Base-by-base conservation (phyloP, 2,888 invertebrate species). In the Gonocerus acuteangulatus region DNA sequence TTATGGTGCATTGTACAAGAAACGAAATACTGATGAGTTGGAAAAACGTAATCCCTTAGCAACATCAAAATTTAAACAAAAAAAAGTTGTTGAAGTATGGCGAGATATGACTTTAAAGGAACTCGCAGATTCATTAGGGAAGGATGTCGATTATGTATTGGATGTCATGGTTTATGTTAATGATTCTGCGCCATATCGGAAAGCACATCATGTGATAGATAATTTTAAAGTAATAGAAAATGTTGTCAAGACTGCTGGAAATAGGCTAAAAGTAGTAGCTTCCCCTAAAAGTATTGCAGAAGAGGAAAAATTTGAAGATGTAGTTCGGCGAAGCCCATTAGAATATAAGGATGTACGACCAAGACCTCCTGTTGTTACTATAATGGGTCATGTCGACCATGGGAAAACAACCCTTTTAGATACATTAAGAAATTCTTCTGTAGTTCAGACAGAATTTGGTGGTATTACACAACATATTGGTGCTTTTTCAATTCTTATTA, bases 321-420 rank as follows among this genome's bases (percentile, higher is more conserved):
- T 72, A 61, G 66, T 62, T 23, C 65, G 65, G 6, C 23, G 62
- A 32, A 27, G 56, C 18, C 59, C 49, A 13, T 42, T 36, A 18
- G 59, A 48, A 48, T 61, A 61, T 44, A 19, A 48, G 18, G 44
- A 54, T 36, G 44, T 13, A 75, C 81, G 2, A 80, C 80, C 82
- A 2, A 81, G 97, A 1, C 88, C 93, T 13, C 95, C 99, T 0
- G 90, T 99, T 1, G 95, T 96, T 0, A 95, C 97, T 3, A 91
- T 99, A 49, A 99, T 99, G 97, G 99, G 99, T 0, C 99, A 99
- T 75, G 96, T 99, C 1, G 99, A 99, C 79, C 99, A 99, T 77
- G 99, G 99, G 2, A 97, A 99, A 80, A 99, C 99, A 2, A 97
- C 97, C 0, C 78, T 99, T 2, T 76, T 99, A 3, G 97, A 97